Evolutionary conservation across 2,113 vertebrate genomes (phyloP).

Genomic region (Sisor rabdophorus): DNA sequence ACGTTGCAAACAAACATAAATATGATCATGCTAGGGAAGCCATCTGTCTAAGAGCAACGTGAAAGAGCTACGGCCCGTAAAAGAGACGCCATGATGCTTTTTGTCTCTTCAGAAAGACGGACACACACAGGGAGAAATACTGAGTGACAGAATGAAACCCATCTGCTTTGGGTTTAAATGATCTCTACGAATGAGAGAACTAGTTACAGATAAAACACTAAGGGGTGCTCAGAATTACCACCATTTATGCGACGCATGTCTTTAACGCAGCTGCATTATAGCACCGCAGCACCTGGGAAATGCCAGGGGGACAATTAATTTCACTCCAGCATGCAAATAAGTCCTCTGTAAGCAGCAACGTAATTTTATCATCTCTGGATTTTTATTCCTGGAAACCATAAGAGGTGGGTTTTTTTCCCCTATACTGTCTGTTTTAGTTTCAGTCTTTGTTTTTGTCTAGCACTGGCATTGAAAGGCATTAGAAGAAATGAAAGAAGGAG

Average conservation of each 20-base stretch:
- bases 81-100: constrained; percentile 4
- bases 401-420: neutral
- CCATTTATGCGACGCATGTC: constrained; percentile 37
- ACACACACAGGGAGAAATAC: constrained; percentile 3
- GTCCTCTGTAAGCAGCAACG: constrained; percentile 26
- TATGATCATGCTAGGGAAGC: constrained; percentile 12
- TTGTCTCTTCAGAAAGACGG: neutral
- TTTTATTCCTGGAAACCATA: constrained; percentile 4
- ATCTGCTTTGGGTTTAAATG: constrained; percentile 23
- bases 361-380: constrained; percentile 22
- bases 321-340: constrained; percentile 47
- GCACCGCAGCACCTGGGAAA: constrained; percentile 32
- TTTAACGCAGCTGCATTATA: constrained; percentile 44
- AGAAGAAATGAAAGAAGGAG: neutral
- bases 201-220: constrained; percentile 35
- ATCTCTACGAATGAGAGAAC: neutral
- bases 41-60: constrained; percentile 14
- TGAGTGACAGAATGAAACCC: constrained; percentile 7
- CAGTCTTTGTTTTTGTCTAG: constrained; percentile 3
- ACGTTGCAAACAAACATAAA: neutral
- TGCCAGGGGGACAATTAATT: constrained; percentile 51
- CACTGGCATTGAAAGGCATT: neutral
- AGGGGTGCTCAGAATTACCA: constrained; percentile 32
- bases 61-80: constrained; percentile 13
- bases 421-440: neutral